Conservation (phyloP, 2,113 vertebrate species). For the Acanthochromis polyacanthus region DNA sequence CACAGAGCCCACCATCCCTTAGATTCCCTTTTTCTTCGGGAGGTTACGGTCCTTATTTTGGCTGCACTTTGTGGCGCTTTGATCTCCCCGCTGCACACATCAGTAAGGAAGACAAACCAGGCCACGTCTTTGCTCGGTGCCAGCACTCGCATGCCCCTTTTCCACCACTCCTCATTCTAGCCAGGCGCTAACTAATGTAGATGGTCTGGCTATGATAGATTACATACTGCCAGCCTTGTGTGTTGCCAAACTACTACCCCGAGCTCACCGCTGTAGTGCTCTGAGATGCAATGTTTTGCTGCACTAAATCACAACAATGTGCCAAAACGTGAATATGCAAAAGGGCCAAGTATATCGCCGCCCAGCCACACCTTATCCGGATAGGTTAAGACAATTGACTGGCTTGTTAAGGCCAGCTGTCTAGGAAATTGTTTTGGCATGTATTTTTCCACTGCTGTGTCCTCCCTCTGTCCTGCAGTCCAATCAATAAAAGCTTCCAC, state of each 20-base stretch:
- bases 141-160: conserved; percentile 13
- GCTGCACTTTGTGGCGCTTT: conserved; percentile 16
- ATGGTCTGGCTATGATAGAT: conserved; percentile 66
- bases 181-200: conserved; percentile 55
- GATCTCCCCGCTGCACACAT: conserved; percentile 30
- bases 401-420: conserved; percentile 62
- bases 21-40: conserved; percentile 18
- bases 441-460: conserved; percentile 58
- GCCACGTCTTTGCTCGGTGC: conserved; percentile 32
- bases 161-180: conserved; percentile 31
- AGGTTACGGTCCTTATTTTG: conserved; percentile 40
- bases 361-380: conserved; percentile 35
- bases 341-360: conserved; percentile 12
- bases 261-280: conserved; percentile 25
- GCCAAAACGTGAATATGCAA: conserved; percentile 15
- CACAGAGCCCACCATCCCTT: conserved; percentile 26
- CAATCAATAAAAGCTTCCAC: conserved; percentile 61
- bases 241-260: conserved; percentile 45
- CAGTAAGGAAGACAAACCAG: conserved; percentile 27
- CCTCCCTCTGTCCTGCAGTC: conserved; percentile 60
- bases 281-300: conserved; percentile 16
- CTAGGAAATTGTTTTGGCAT: conserved; percentile 61
- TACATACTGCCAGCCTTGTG: conserved; percentile 49
- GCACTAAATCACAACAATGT: conserved; percentile 6
- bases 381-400: conserved; percentile 42